Base-by-base conservation (phyloP, 2,888 invertebrate genomes). In the Temnothorax ravouxi region DNA sequence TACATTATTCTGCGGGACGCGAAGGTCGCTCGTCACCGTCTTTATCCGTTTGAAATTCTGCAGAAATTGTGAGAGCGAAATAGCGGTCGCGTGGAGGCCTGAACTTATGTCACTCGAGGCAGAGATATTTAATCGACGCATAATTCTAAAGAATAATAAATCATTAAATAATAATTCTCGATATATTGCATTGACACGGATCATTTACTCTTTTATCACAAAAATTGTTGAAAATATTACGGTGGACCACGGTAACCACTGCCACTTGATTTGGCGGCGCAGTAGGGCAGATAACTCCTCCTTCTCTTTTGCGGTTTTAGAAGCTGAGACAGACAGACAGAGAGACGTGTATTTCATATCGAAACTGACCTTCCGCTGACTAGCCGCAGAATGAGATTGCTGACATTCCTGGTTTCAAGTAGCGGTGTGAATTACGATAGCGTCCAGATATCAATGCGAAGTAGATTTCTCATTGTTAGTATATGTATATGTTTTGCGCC, bases 271-370 rank as follows among this genome's bases (percentile, higher is more conserved):
- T 61, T 62, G n/a, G 62, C 59, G 59, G 29, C n/a, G 11, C 34
- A 54, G 69, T 52, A 13, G 6, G n/a, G 59, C n/a, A 11, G 29
- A 25, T 56, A 25, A 59, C 15, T n/a, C 15, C 62, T 25, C 25
- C 25, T 6, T 41, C 25, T 66, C 66, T 29, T 50, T 75, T 75
- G 75, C 62, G 75, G 47, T 47, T 75, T 44, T 47, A 15, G 47
- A 62, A 47, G n/a, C 21, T 62, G 62, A 75, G 47, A 29, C 5
- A n/a, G 25, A 44, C 6, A 44, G 66, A 29, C 29, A 29, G 29
- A 29, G 29, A 29, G 3, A 75, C 13, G 29, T 61, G 44, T 41
- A 29, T 34, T 75, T 61, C 34, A 75, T 34, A 34, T 47, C 15
- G 34, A 34, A 75, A 47, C 29, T n/a, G 50, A 34, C 52, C 52